Conservation (phyloP, 2,797 vertebrate genomes). For the Ptychobarbus kaznakovi region DNA sequence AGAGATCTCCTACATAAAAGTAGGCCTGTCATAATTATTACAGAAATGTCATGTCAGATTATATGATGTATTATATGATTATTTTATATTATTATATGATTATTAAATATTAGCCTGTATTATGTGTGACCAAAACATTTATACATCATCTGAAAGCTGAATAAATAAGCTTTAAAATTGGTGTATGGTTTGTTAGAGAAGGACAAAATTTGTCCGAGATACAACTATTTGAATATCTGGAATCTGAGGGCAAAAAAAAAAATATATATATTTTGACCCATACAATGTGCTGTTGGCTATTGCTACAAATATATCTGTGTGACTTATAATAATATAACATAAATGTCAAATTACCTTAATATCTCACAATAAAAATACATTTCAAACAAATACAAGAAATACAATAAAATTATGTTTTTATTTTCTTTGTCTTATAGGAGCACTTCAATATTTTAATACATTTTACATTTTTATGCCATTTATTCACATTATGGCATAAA, state of each 20-base stretch:
- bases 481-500: not conserved
- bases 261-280: too few species aligned
- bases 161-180: too few species aligned
- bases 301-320: not conserved
- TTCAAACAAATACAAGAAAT: not conserved
- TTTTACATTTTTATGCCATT: not conserved
- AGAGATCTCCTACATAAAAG: not conserved
- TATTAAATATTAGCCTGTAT: not conserved
- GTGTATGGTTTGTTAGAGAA: too few species aligned
- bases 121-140: not conserved
- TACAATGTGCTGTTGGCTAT: not conserved
- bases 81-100: not conserved
- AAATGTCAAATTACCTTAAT: not conserved
- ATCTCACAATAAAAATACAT: not conserved
- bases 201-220: too few species aligned
- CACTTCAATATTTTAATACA: not conserved
- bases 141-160: not conserved
- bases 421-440: not conserved
- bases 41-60: not conserved
- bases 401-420: not conserved
- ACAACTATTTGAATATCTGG: too few species aligned
- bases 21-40: slow-evolving; percentile 1
- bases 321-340: too few species aligned
- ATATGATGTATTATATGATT: not conserved
- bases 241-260: too few species aligned